phyloP scores from a whole-genome alignment of 1,140 invertebrate species.

The Drosophila leontia region DNA sequence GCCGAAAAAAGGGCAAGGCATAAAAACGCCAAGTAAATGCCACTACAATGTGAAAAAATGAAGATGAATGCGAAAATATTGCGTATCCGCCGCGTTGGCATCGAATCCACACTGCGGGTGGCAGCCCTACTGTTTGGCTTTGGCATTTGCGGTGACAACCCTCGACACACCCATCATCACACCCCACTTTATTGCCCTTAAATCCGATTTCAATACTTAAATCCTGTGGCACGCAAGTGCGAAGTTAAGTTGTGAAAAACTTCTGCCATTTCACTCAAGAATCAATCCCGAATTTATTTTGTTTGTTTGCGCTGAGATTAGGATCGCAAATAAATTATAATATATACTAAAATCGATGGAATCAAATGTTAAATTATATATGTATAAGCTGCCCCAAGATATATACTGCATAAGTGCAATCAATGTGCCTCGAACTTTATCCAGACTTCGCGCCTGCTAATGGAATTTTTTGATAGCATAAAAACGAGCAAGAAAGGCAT shows the following conservation, averaged over 20 bases:
- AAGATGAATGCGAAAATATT: slow-evolving; percentile 77
- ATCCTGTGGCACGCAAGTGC: slow-evolving; percentile 35
- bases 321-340: slow-evolving; percentile 32
- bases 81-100: slow-evolving; percentile 55
- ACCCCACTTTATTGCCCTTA: slow-evolving; percentile 24
- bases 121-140: slow-evolving; percentile 39
- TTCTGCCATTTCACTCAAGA: slow-evolving; percentile 19
- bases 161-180: slow-evolving; percentile 26
- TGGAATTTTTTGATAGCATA: slow-evolving; percentile 45
- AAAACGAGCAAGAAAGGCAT: slow-evolving; percentile 2
- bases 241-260: slow-evolving; percentile 31
- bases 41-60: slow-evolving; percentile 68
- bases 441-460: slow-evolving; percentile 42
- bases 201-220: slow-evolving; percentile 52
- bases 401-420: slow-evolving; percentile 21
- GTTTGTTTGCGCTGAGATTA: slow-evolving; percentile 16
- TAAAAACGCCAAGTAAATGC: slow-evolving; percentile 47
- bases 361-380: slow-evolving; percentile 9
- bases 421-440: slow-evolving; percentile 38
- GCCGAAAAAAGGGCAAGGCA: slow-evolving; percentile 22
- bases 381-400: background rate
- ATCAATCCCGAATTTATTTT: slow-evolving; percentile 35
- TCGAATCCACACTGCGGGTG: slow-evolving; percentile 37
- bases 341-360: slow-evolving; percentile 15
- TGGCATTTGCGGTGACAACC: slow-evolving; percentile 52